Conservation (phyloP, 2,113 vertebrate species). For the Balaenoptera acutorostrata region DNA sequence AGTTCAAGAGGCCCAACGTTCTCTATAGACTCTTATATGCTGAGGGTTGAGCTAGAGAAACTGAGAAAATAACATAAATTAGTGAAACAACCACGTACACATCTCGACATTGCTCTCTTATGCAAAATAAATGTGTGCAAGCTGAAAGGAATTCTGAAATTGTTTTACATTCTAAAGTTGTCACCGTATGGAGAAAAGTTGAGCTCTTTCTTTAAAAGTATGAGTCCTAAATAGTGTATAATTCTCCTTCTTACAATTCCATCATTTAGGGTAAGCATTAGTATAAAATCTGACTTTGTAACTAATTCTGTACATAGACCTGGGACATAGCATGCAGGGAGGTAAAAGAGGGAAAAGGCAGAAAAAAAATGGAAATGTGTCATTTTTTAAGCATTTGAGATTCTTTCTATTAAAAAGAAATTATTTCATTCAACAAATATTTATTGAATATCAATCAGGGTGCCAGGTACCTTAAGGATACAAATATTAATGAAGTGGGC, state of each 20-base stretch:
- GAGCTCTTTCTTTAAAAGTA: background rate
- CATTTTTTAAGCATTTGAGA: background rate
- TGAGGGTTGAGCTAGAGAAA: background rate
- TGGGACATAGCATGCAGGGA: background rate
- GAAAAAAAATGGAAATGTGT: background rate
- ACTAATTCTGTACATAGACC: background rate
- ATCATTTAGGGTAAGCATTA: background rate
- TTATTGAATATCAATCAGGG: background rate
- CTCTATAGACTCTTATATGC: background rate
- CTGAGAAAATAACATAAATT: slow-evolving; percentile 8
- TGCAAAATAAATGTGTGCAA: background rate
- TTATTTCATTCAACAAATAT: background rate
- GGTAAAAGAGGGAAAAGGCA: background rate
- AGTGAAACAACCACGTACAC: background rate
- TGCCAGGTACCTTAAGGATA: background rate
- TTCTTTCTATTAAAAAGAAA: background rate
- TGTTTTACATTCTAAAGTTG: background rate
- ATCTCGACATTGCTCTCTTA: background rate
- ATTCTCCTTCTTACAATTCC: background rate
- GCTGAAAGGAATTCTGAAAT: background rate
- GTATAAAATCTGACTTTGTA: slow-evolving; percentile 15
- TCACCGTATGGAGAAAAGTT: background rate
- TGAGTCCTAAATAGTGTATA: background rate
- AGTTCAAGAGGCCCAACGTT: background rate
- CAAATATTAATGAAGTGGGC: background rate